A percentile compares a stretch with the other conserved stretches of the same genome.
Evolutionary conservation across 2,888 invertebrate species (phyloP).

Genomic region (Ametastegia equiseti): DNA sequence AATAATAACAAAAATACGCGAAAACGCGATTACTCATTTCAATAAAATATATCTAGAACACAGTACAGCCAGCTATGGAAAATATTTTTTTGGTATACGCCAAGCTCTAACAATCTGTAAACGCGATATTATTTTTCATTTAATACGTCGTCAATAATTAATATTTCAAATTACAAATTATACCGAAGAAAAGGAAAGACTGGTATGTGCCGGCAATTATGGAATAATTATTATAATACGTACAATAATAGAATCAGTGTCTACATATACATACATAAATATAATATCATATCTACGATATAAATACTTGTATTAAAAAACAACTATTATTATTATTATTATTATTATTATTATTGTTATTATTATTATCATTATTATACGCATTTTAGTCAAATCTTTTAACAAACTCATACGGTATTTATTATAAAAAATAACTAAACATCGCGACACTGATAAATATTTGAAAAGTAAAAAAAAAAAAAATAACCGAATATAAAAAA

Average conservation of each 20-base stretch:
- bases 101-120: not conserved
- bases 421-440: not conserved
- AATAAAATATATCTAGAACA: slow-evolving; percentile 9
- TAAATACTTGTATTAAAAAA: not conserved
- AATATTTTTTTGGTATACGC: not conserved
- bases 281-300: not conserved
- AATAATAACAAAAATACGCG: not conserved
- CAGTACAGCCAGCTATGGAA: not conserved
- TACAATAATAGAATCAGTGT: slow-evolving; percentile 59
- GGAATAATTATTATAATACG: slow-evolving; percentile 48
- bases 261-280: slow-evolving; percentile 55
- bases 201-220: slow-evolving; percentile 27
- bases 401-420: not conserved
- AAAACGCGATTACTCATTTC: not conserved
- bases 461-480: not conserved
- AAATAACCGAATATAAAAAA: not conserved
- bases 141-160: not conserved
- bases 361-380: slow-evolving; percentile 3
- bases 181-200: not conserved
- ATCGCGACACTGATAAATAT: not conserved
- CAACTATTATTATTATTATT: slow-evolving; percentile 3
- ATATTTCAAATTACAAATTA: not conserved
- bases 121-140: not conserved
- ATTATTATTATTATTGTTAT: slow-evolving; percentile 12
- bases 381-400: slow-evolving; percentile 7